Base-by-base conservation (phyloP, 2,888 invertebrate species). In the Coelinius sp. region DNA sequence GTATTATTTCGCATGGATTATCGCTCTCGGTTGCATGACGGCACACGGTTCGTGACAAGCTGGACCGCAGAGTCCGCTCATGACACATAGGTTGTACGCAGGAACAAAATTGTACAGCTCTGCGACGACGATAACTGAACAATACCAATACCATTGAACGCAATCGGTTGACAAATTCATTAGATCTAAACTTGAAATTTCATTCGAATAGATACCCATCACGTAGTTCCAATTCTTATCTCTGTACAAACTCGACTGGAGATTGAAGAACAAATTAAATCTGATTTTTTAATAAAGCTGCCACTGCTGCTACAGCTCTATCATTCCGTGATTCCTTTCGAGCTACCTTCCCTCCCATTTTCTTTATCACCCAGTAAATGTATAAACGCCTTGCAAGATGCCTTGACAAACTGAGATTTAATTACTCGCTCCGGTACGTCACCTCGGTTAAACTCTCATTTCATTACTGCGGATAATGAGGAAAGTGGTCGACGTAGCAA, bases 1-100 rank as follows among this genome's bases (percentile, higher is more conserved):
- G 74, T 71, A 74, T 77, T 74, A 75, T 71, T 75, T 73, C 73
- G 35, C 70, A 74, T 73, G 71, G 71, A 74, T 76, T 76, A 49
- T 49, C 20, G 20, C 17, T 20, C 41, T 41, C 72, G 72, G 72
- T 63, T 52, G 71, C 46, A 56, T 74, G 73, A 74, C 74, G 70
- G n/a, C n/a, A 52, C 71, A 66, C 68, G 64, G 64, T 62, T 74
- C 68, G 70, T 68, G 73, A 74, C 71, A 69, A 67, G 22, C 53
- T 62, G 73, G 68, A 74, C 71, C 68, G 68, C 76, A 74, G 41
- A 64, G 59, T 59, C 59, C 66, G 46, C 62, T 71, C 17, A 59
- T 35, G 35, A 35, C 31, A 35, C 31, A 27, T 31, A 52, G 10
- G 27, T 2, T 31, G 20, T 59, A 66, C 49, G 35, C 52, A 35